A percentile compares a stretch with the other conserved stretches of the same genome.
phyloP scores from a whole-genome alignment of 2,797 vertebrate species.

The Sebastes melanostomus region DNA sequence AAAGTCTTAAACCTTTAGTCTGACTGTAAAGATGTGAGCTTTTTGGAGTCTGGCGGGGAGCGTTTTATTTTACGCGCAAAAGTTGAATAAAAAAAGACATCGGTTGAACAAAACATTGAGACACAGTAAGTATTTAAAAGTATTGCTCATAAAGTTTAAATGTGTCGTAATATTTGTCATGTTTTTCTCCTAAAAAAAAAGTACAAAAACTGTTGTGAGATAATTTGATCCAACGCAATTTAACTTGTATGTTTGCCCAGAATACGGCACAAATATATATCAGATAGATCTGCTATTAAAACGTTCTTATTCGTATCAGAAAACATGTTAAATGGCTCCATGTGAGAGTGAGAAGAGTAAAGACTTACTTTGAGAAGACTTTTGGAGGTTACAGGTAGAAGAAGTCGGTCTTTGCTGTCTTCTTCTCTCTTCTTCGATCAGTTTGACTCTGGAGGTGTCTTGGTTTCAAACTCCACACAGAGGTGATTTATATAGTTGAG shows the following conservation, averaged over 20 bases:
- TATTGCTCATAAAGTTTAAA: neutral
- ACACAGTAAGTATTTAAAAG: neutral
- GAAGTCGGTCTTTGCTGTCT: neutral
- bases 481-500: constrained; percentile 68
- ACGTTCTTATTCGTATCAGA: neutral
- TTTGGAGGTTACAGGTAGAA: constrained; percentile 21
- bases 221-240: neutral
- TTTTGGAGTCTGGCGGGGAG: too few species aligned
- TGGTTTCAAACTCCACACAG: constrained; percentile 30
- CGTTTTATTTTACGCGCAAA: neutral
- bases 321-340: neutral
- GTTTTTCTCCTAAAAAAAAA: neutral
- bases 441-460: constrained; percentile 26
- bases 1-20: neutral
- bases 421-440: constrained; percentile 8
- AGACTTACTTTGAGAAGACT: constrained; percentile 63
- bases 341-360: neutral
- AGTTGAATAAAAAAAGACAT: neutral
- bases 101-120: neutral
- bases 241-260: neutral
- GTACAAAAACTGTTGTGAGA: neutral
- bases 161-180: neutral
- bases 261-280: neutral
- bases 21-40: neutral
- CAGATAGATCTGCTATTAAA: neutral